Evolutionary conservation across 1,140 invertebrate genomes (phyloP).

Genomic region (Euschistus heros): DNA sequence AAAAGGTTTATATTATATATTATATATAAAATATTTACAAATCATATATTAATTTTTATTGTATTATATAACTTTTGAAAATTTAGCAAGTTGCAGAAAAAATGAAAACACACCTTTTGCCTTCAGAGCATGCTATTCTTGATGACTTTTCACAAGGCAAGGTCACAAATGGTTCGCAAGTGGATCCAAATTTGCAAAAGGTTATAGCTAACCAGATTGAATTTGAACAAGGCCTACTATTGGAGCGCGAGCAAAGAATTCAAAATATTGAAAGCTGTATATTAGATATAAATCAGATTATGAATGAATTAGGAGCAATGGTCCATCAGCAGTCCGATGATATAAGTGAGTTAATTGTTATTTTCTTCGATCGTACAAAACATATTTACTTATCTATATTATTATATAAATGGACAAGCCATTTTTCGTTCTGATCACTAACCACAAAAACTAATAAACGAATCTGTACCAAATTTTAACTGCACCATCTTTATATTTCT

Average conservation of each 20-base stretch:
- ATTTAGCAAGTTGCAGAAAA: constrained; percentile 16
- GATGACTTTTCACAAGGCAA: constrained; percentile 26
- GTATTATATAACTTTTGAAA: neutral
- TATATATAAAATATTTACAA: neutral
- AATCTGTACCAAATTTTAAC: too few relatives aligned
- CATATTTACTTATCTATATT: too few relatives aligned
- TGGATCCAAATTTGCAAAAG: constrained; percentile 36
- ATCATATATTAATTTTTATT: neutral
- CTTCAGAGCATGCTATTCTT: constrained; percentile 33
- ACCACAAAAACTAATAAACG: too few relatives aligned
- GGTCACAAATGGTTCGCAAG: constrained; percentile 27
- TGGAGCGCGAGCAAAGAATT: constrained; percentile 62
- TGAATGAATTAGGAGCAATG: constrained; percentile 71
- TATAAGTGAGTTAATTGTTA: constrained; percentile 57
- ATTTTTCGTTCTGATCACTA: too few relatives aligned
- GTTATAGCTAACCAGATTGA: constrained; percentile 42
- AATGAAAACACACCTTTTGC: neutral
- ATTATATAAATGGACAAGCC: too few relatives aligned
- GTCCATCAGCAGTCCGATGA: constrained; percentile 70
- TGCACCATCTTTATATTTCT: too few relatives aligned
- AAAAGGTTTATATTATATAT: constrained; percentile 48
- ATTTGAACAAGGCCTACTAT: constrained; percentile 62
- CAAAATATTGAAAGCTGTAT: constrained; percentile 72
- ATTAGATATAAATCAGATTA: constrained; percentile 83
- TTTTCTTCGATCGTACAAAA: too few relatives aligned